Evolutionary conservation across 64 coral and sea anemone genomes (phyloP), one percentile per base, ranked within the genome.

Genomic region (Pachyseris speciosa): DNA sequence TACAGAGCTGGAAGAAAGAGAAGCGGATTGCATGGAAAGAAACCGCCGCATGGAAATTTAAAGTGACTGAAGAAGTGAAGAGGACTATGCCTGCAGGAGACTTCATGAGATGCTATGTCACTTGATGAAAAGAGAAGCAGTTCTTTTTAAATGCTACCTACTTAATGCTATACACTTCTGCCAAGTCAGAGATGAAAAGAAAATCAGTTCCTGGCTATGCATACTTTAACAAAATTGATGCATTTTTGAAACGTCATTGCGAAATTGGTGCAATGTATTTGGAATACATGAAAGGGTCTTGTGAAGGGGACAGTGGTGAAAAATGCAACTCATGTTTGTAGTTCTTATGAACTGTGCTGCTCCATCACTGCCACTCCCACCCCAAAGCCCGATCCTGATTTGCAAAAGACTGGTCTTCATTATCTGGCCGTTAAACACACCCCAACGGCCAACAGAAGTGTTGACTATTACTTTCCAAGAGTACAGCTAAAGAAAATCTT

Each of bases 221-320:
- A n/a, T 67, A 66, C 52, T 84, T 84, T 25, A 84, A 34, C 52
- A 84, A 84, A 84, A 84, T 67, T 8, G 60, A 84, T 19, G 48
- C 48, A 43, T 84, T 84, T 55, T 63, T 8, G 0, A 48, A 84
- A 67, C 20, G 33, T 57, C 81, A 84, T 66, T 42, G 60, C 42
- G 81, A 84, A 33, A 84, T 9, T 84, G 81, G 81, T 57, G 81
- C 63, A 84, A 84, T 84, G 81, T 84, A 84, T 51, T 7, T 84
- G 79, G 79, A 83, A 19, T 83, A 55, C 12, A 33, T 83, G 25
- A 64, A 64, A 83, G 79, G 79, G 64, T 63, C 80, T 66, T 84
- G 59, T 65, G 58, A 36, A 84, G 37, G 13, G 80, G 37, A 84
- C 37, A n/a, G 26, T 19, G 80, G 80, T 48, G 83, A 69, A 48